Conservation (phyloP, 2,797 vertebrate species). For the Podarcis siculus region DNA sequence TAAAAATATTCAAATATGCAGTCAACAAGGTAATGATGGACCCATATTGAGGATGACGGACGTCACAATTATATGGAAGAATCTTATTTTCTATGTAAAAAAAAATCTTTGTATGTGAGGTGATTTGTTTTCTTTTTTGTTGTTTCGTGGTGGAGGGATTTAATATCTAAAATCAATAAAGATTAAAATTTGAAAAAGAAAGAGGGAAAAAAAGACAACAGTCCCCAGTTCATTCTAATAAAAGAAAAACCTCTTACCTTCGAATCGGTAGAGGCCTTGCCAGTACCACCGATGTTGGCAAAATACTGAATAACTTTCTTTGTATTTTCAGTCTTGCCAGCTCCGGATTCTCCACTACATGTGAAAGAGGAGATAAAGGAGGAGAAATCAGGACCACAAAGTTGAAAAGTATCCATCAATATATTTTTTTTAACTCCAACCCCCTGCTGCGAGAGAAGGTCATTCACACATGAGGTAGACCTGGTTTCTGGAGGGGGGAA, state of each 20-base stretch:
- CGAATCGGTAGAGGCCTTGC: slow-evolving; percentile 66
- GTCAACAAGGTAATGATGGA: too few species aligned
- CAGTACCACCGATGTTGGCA: slow-evolving; percentile 78
- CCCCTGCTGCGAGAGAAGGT: not conserved
- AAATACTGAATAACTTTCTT: slow-evolving; percentile 90
- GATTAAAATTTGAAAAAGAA: too few species aligned
- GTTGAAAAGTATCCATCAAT: not conserved
- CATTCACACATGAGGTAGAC: not conserved
- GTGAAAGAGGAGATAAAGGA: not conserved
- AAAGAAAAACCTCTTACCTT: slow-evolving; percentile 59
- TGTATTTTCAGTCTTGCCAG: slow-evolving; percentile 89
- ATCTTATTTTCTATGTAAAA: too few species aligned
- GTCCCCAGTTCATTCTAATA: rapidly evolving
- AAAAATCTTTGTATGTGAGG: too few species aligned
- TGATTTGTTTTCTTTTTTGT: too few species aligned
- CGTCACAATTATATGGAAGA: too few species aligned
- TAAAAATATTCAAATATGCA: too few species aligned
- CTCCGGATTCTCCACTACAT: slow-evolving; percentile 86
- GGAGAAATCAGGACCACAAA: not conserved
- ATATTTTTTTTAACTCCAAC: not conserved
- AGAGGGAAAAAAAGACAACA: too few species aligned
- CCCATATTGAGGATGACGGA: too few species aligned
- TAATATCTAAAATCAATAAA: too few species aligned
- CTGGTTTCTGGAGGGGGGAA: too few species aligned
- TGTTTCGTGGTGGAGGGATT: too few species aligned